Evolutionary conservation across 1,140 invertebrate species (phyloP), one percentile per base, ranked within the genome.

Genomic region (Samia ricini): DNA sequence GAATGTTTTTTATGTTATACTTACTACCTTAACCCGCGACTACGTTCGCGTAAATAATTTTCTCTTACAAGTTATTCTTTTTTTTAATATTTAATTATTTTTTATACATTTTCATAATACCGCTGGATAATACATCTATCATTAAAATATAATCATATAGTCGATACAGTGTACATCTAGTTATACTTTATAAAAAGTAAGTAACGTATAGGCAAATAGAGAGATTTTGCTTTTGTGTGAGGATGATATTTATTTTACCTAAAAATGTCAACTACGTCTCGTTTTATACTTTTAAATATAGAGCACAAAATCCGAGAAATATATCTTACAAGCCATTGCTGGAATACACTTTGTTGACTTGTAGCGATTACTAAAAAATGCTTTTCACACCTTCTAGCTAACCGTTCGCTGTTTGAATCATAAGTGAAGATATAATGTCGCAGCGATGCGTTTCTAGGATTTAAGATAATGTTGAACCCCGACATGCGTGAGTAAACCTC

Each of bases 371-470:
- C 70, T 70, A 33, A 20, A n/a, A n/a, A n/a, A 61, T 52, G 77
- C 81, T 86, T 86, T 88, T 86, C 76, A 86, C 85, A 84, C 82
- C 62, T 75, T 52, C 68, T 65, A 57, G 77, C 76, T 88, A 88
- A 88, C 64, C 50, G 81, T 55, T 54, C 23, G 64, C 64, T 56
- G 69, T 74, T 76, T 72, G 70, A 64, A 70, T 68, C 68, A 67
- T 61, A 58, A 55, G 59, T 61, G 70, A 68, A 69, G 77, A 83
- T 77, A 81, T n/a, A n/a, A n/a, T 88, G 85, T 88, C 83, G 69
- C 76, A 75, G 59, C 49, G 56, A 64, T 70, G 71, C 29, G 23
- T 69, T 69, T 74, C 71, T 74, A 23, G 69, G 64, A 77, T 72
- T 77, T 67, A 67, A 61, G 67, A 60, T 64, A 59, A 60, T 55